Evolutionary conservation across 2,113 vertebrate species (phyloP), one percentile per base, ranked within the genome.

Genomic region (Camelus bactrianus): DNA sequence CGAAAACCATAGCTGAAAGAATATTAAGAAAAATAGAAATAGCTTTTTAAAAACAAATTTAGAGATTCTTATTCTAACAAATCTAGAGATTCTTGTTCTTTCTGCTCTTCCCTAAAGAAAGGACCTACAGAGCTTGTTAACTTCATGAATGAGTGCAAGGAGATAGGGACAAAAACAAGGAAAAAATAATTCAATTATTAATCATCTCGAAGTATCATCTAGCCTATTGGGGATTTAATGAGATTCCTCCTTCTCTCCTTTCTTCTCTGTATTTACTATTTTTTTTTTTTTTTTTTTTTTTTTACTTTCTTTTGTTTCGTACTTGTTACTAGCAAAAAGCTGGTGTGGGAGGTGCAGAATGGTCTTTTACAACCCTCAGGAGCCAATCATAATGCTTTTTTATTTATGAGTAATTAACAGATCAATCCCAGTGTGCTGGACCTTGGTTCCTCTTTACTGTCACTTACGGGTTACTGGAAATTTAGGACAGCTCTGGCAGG

Each of bases 171-270:
- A 88, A 75, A 69, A 38, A 46, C 16, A 69, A 32, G 24, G 28
- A 48, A 28, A 70, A 95, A 65, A 56, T 20, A 46, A 95, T 67
- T 2, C 30, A 52, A 15, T 77, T 77, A 89, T 38, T 80, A 54
- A n/a, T 54, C 32, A 65, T 88, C 24, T 95, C 67, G 82, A 93
- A 94, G 89, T 82, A 75, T 86, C 54, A 76, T 52, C 28, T 72
- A 50, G 38, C 3, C 3, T 20, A 76, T 56, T 58, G 56, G 26
- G 50, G 22, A 69, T 65, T 73, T 95, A 69, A 42, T 50, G 20
- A 64, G 14, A 48, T 9, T 79, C 10, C 28, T 65, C 22, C 50
- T 90, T 8, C 5, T 56, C 42, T 65, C 6, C 22, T 77, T 87
- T 26, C 6, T 93, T 32, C 38, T 80, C 20, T 88, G 14, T 67